Base-by-base conservation (phyloP, 2,113 vertebrate genomes). In the Nymphicus hollandicus region DNA sequence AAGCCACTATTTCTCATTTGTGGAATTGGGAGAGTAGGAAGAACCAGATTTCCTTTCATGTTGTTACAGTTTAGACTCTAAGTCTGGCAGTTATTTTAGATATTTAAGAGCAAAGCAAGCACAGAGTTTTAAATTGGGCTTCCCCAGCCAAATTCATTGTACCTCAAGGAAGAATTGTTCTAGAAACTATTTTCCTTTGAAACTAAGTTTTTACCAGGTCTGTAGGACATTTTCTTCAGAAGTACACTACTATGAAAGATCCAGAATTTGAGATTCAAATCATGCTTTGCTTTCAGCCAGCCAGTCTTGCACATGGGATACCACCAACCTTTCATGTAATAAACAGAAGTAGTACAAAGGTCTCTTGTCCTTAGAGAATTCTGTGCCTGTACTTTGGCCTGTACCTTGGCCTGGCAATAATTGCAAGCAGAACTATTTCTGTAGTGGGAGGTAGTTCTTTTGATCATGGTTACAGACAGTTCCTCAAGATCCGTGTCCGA, bases 51-150 rank as follows among this genome's bases (percentile, higher is more conserved):
- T 81, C 31, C 12, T 91, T 88, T 88, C 28, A 77, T 90, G 52
- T 66, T 69, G 49, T 87, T 41, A n/a, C 23, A 58, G 58, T 74
- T 80, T 44, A 82, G 68, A 55, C n/a, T 79, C 71, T 86, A 76
- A 92, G 93, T 90, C 33, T 77, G 64, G 76, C 63, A 53, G 13
- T 50, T 85, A 17, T 24, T 91, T 68, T 71, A 68, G 74, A 39
- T 92, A 31, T 13, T 91, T 66, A 61, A 46, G 90, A 93, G 80
- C 83, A 96, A 88, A 95, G 76, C 82, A 95, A 88, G 79, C 90
- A 69, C 49, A 46, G 61, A 74, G n/a, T 88, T 91, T 41, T 94
- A 83, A 84, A 55, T 92, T 9, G 84, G 39, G 18, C 19, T 92
- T 71, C 22, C 28, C 28, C 35, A 81, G 80, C 83, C 88, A 88